phyloP scores from a whole-genome alignment of 2,113 vertebrate genomes.

The Rhinopomastus cyanomelas region DNA sequence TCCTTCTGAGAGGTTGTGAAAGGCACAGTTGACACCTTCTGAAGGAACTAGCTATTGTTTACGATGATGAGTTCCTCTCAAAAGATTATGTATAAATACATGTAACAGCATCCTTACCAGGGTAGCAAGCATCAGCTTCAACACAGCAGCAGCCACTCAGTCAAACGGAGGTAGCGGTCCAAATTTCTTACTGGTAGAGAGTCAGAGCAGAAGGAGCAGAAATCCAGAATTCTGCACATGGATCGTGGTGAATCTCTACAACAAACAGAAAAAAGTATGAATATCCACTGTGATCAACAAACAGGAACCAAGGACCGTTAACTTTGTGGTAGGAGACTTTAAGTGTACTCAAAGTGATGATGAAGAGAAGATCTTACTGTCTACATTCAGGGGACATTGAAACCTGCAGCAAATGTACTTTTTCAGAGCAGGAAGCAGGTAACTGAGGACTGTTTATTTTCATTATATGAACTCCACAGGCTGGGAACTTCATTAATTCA shows the following conservation, averaged over 20 bases:
- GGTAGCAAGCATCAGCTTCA: not conserved
- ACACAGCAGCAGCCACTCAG: fast-evolving
- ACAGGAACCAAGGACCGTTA: not conserved
- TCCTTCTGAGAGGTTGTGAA: not conserved
- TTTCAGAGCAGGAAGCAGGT: not conserved
- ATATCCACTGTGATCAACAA: not conserved
- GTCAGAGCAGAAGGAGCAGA: not conserved
- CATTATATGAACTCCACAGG: not conserved
- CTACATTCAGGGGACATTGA: not conserved
- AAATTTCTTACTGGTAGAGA: not conserved
- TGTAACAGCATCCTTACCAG: not conserved
- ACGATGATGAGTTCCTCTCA: not conserved
- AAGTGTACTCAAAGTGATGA: not conserved
- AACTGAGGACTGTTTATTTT: not conserved
- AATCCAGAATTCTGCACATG: not conserved
- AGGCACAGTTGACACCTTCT: not conserved
- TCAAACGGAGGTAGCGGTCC: not conserved
- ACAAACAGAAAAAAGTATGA: not conserved
- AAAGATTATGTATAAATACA: not conserved
- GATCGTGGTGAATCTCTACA: not conserved
- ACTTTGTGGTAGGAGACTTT: not conserved
- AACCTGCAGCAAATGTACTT: not conserved
- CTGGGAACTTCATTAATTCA: not conserved
- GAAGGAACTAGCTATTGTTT: not conserved
- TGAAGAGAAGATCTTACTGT: not conserved